phyloP scores from a whole-genome alignment of 2,888 invertebrate genomes.

The Eretmocerus hayati region DNA sequence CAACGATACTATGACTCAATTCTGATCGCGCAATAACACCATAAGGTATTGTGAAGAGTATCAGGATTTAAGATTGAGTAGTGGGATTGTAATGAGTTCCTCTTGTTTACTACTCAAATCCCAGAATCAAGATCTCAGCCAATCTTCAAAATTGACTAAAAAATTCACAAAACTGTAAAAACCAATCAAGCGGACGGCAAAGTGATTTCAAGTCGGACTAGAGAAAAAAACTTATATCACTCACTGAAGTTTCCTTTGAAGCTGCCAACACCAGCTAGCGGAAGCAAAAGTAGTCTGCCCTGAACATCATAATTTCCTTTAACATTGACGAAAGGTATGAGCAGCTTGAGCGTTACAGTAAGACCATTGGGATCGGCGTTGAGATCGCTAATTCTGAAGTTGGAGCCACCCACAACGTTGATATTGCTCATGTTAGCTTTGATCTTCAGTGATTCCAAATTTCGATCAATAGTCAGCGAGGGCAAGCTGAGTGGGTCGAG shows the following conservation, averaged over 20 bases:
- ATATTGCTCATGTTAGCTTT: slow-evolving; percentile 65
- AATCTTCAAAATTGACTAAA: too few relatives aligned
- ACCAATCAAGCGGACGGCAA: too few relatives aligned
- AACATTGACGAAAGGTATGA: slow-evolving; percentile 47
- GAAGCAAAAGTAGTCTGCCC: slow-evolving; percentile 50
- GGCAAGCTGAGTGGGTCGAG: slow-evolving; percentile 68
- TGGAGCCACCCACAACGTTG: slow-evolving; percentile 58
- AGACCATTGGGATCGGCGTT: slow-evolving; percentile 48
- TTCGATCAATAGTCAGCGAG: slow-evolving; percentile 63
- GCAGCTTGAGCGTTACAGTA: slow-evolving; percentile 45
- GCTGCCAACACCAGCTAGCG: slow-evolving; percentile 49
- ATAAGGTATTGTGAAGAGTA: too few relatives aligned
- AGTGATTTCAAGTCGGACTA: too few relatives aligned
- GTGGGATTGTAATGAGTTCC: too few relatives aligned
- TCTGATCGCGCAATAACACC: too few relatives aligned
- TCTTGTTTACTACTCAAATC: too few relatives aligned
- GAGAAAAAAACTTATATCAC: too few relatives aligned
- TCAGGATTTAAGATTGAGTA: too few relatives aligned
- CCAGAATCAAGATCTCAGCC: too few relatives aligned
- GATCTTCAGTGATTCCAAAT: slow-evolving; percentile 61
- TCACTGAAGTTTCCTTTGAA: slow-evolving; percentile 54
- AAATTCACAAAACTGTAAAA: too few relatives aligned
- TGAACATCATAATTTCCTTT: slow-evolving; percentile 52
- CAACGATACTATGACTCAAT: too few relatives aligned
- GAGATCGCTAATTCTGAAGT: slow-evolving; percentile 55